phyloP scores from a whole-genome alignment of 2,797 vertebrate genomes.

The Thalassophryne amazonica region DNA sequence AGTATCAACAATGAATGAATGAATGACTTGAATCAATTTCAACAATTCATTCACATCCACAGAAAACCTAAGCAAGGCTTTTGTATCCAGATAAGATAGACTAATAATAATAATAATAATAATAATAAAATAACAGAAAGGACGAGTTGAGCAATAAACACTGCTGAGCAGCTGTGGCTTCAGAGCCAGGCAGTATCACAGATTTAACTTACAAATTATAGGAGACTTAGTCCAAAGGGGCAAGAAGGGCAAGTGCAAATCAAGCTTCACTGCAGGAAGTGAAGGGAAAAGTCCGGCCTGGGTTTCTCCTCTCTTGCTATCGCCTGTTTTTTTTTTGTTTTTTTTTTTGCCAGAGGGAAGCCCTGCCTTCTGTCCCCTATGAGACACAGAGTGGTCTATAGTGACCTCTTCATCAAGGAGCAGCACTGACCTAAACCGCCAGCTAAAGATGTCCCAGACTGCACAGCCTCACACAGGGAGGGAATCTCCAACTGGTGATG shows the following conservation, averaged over 20 bases:
- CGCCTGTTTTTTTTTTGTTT: no score
- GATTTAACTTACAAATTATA: slow-evolving; percentile 1
- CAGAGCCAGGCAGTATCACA: slow-evolving; percentile 5
- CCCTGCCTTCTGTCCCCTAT: background rate
- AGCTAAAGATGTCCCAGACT: background rate
- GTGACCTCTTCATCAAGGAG: slow-evolving; percentile 8
- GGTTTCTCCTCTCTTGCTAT: slow-evolving; percentile 12
- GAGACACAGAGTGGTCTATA: slow-evolving; percentile 9
- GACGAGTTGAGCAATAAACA: background rate
- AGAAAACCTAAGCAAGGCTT: slow-evolving; percentile 2
- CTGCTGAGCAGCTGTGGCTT: background rate
- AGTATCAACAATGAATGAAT: no score
- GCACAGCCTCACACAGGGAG: background rate
- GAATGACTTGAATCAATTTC: background rate
- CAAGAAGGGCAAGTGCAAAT: slow-evolving; percentile 27
- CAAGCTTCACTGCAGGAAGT: slow-evolving; percentile 32
- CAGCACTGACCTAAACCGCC: background rate
- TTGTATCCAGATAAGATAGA: background rate
- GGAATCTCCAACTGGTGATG: background rate
- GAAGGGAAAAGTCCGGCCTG: slow-evolving; percentile 34
- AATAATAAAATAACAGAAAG: no score
- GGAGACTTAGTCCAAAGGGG: slow-evolving; percentile 12
- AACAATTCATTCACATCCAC: slow-evolving; percentile 14
- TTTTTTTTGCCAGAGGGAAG: slow-evolving; percentile 18
- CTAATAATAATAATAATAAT: no score